Percentiles rank a stretch among this genome's conserved stretches.
Evolutionary conservation across 2,113 vertebrate genomes (phyloP).

Genomic region (Callopanchax toddi): DNA sequence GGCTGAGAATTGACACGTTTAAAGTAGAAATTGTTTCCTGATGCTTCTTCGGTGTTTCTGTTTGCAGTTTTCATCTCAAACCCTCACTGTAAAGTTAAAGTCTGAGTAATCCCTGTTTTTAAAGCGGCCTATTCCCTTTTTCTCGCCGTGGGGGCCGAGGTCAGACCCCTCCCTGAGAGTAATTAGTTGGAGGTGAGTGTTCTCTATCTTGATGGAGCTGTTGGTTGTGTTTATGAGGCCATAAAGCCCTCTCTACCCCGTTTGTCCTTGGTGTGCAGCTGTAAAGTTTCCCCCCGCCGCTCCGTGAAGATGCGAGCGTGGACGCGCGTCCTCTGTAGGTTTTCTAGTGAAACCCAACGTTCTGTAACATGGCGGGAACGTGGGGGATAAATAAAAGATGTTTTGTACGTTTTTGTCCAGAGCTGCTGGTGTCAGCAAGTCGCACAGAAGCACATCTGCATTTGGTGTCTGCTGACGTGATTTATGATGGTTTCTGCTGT

Average conservation of each 20-base stretch:
- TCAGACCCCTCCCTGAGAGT: background rate
- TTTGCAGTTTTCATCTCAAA: background rate
- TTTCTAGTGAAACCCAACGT: constrained; percentile 16
- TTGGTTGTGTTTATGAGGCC: constrained; percentile 5
- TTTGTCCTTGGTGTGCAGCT: constrained; percentile 15
- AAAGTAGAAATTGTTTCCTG: background rate
- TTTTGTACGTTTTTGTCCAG: constrained; percentile 36
- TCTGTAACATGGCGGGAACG: constrained; percentile 4
- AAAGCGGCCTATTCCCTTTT: background rate
- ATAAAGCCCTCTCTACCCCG: background rate
- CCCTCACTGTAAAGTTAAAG: background rate
- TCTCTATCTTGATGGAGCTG: background rate
- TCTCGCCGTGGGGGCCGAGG: background rate
- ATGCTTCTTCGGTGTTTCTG: no score
- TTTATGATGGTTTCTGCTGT: constrained; percentile 57
- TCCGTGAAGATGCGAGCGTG: constrained; percentile 12
- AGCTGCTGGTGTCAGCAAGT: constrained; percentile 65
- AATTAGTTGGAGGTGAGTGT: background rate
- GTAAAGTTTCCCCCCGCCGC: constrained; percentile 25
- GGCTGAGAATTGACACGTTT: no score
- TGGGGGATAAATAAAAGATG: constrained; percentile 57
- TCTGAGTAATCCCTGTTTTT: background rate
- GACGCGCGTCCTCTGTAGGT: constrained; percentile 8
- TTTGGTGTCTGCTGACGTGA: constrained; percentile 52
- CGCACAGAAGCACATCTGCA: constrained; percentile 58